phyloP scores from a whole-genome alignment of 2,797 vertebrate genomes.

The Ctenopoma kingsleyae region DNA sequence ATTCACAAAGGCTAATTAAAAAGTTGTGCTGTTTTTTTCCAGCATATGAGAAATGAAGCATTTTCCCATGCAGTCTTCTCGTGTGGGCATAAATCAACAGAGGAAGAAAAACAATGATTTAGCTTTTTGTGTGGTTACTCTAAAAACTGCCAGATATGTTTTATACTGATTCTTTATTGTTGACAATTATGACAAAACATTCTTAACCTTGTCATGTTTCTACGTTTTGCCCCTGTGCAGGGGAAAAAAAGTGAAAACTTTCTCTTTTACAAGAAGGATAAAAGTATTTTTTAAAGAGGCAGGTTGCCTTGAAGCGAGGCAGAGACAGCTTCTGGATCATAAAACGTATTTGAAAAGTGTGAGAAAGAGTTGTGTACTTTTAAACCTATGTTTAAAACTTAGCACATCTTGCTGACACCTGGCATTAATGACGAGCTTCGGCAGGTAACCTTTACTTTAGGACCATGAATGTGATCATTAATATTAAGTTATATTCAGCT shows the following conservation, averaged over 20 bases:
- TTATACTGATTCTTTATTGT: slow-evolving; percentile 7
- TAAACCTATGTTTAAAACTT: slow-evolving; percentile 61
- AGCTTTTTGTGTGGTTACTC: background rate
- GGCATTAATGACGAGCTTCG: slow-evolving; percentile 50
- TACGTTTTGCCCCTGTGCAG: slow-evolving; percentile 10
- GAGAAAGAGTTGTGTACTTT: slow-evolving; percentile 43
- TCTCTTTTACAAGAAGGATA: slow-evolving; percentile 48
- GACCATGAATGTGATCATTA: slow-evolving; percentile 24
- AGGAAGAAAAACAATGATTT: background rate
- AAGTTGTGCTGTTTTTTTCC: background rate
- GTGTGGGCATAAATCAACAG: background rate
- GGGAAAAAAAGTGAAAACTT: slow-evolving; percentile 10
- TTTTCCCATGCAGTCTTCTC: background rate
- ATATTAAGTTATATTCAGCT: background rate
- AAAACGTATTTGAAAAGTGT: slow-evolving; percentile 62
- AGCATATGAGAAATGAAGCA: no score
- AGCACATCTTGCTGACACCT: slow-evolving; percentile 60
- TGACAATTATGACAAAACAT: slow-evolving; percentile 25
- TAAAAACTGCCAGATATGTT: slow-evolving; percentile 7
- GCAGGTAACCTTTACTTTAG: slow-evolving; percentile 41
- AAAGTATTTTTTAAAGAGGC: slow-evolving; percentile 22
- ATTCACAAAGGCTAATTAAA: no score
- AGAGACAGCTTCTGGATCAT: slow-evolving; percentile 50
- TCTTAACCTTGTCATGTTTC: slow-evolving; percentile 8
- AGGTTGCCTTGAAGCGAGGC: slow-evolving; percentile 51